Base-by-base conservation (phyloP, 2,888 invertebrate species). In the Criorhina ranunculi region DNA sequence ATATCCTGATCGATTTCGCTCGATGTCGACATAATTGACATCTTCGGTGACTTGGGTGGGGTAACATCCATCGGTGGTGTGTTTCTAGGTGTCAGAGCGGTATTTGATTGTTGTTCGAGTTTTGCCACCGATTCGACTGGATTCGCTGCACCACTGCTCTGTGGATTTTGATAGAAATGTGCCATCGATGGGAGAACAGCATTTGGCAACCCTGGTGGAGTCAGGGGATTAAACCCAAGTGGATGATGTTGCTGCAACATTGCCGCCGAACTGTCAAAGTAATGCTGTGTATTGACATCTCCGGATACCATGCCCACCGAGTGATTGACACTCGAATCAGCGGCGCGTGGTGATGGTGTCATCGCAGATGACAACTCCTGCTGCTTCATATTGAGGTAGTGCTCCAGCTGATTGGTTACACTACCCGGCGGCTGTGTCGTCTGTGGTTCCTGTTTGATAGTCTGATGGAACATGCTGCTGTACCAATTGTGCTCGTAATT, bases 221-320 rank as follows among this genome's bases (percentile, higher is more conserved):
- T 94, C 40, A 95, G 92, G 0, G 94, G 93, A 88, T 93, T 94
- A 88, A 94, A 94, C 0, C 93, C 93, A 49, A 93, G 87, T 8
- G 92, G 91, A 78, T 92, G 92, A 66, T 88, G 88, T 73, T 73
- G 85, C 60, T 82, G 78, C 44, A 82, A 55, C 78, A 82, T 64
- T 88, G 88, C 57, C 88, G 90, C 64, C 88, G 91, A 85, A 62
- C 57, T 77, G 37, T 87, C 88, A 73, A 88, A 89, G n/a, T 87
- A 89, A 59, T 89, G 88, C 8, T 89, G 90, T 87, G 89, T 62
- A 57, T 88, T 89, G 64, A 57, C 64, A 46, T 85, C 85, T 0
- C 29, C 8, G 37, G 53, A 19, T 29, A 59, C n/a, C 2, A 55
- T 9, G 6, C 46, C 35, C 2, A 33, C 4, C 2, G 75, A 24